Evolutionary conservation across 37 sponge, comb jelly and placozoan genomes (phyloP).

Genomic region (Bolinopsis microptera): DNA sequence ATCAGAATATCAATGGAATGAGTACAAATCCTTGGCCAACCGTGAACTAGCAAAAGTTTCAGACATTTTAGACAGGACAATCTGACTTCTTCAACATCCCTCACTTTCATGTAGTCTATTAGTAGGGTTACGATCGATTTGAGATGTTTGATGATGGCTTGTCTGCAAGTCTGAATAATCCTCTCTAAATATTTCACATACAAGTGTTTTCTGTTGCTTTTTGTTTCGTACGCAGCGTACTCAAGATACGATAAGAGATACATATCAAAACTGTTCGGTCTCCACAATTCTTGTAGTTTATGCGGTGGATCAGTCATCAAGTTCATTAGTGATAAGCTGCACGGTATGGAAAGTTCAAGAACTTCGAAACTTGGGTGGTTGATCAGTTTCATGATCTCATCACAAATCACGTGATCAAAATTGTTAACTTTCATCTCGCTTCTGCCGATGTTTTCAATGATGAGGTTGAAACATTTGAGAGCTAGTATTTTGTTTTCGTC

Average conservation of each 20-base stretch:
- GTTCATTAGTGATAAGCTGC: conserved; percentile 41
- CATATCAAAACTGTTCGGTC: conserved; percentile 1
- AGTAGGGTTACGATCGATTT: conserved; percentile 16
- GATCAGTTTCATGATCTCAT: conserved; percentile 25
- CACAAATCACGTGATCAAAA: conserved; percentile 19
- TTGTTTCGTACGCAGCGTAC: conserved; percentile 8
- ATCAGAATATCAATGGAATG: conserved; percentile 61
- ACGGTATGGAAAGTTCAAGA: conserved; percentile 34
- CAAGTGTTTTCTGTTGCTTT: neutral
- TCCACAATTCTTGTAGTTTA: conserved; percentile 37
- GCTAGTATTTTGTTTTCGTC: conserved; percentile 28
- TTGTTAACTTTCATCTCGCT: conserved; percentile 11
- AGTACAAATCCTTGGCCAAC: neutral
- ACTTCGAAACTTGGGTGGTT: neutral
- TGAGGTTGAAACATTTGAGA: conserved; percentile 16
- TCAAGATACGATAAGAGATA: conserved; percentile 1
- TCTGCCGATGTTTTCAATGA: conserved; percentile 43
- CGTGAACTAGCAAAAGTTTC: conserved; percentile 14
- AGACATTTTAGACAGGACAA: conserved; percentile 8
- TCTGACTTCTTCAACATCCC: neutral
- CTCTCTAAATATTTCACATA: conserved; percentile 8
- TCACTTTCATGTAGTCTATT: conserved; percentile 55
- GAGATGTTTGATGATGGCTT: conserved; percentile 49
- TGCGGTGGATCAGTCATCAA: conserved; percentile 33
- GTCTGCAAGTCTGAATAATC: neutral